These are phyloP conservation scores for Taurulus bubalis DNA, from an alignment of 2,113 vertebrate species.

Conservation along the genomic window DNA sequence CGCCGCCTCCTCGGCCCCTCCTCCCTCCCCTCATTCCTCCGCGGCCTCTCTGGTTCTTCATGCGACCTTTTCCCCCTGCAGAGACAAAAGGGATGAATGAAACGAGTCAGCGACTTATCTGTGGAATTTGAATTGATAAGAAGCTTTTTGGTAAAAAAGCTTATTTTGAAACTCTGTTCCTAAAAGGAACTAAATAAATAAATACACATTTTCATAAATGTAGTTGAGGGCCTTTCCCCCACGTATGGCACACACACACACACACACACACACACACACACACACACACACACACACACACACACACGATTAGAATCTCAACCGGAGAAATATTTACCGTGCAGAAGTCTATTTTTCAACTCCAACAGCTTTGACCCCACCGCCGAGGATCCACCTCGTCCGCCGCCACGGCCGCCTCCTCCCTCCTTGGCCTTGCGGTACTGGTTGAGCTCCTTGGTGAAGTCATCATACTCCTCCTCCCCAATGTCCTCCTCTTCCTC, in stretches of 20 bases:
- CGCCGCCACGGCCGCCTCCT: conserved; percentile 66
- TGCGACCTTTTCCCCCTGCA: conserved; percentile 86
- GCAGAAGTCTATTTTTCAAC: not conserved
- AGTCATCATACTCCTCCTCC: conserved; percentile 93
- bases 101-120: not conserved
- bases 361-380: not conserved
- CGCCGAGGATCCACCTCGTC: conserved; percentile 68
- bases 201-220: not conserved
- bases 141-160: not conserved
- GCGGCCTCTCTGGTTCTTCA: conserved; percentile 88
- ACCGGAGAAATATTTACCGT: not conserved
- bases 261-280: not conserved
- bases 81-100: conserved; percentile 13
- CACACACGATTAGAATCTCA: not conserved
- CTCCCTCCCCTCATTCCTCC: conserved; percentile 87
- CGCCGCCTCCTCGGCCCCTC: conserved; percentile 83
- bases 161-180: not conserved
- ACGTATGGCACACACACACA: not conserved
- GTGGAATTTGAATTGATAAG: conserved; percentile 22
- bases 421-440: conserved; percentile 94
- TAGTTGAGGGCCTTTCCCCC: not conserved
- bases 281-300: too few relatives aligned
- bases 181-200: not conserved
- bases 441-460: conserved; percentile 93
- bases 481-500: conserved; percentile 91